phyloP scores from a whole-genome alignment of 1,140 invertebrate genomes.

The Drosophila azteca region DNA sequence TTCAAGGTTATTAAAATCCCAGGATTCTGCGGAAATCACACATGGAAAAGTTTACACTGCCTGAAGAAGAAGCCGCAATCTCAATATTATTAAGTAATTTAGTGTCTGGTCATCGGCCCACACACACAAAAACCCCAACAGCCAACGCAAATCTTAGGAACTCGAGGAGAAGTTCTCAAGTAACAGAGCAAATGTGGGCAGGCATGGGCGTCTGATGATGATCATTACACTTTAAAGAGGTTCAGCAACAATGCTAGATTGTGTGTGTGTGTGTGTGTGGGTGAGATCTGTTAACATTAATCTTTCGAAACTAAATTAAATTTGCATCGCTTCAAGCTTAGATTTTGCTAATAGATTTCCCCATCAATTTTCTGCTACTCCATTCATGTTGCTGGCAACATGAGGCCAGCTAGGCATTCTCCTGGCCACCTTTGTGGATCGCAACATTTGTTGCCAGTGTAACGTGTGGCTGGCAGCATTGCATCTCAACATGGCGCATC shows the following conservation, averaged over 20 bases:
- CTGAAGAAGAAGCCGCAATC: conserved; percentile 20
- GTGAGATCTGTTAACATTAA: conserved; percentile 30
- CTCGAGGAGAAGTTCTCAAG: conserved; percentile 36
- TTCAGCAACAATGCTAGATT: conserved; percentile 7
- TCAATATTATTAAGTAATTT: conserved; percentile 57
- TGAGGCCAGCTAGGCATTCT: conserved; percentile 23
- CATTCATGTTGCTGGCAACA: conserved; percentile 19
- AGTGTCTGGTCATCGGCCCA: conserved; percentile 43
- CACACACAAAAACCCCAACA: conserved; percentile 32
- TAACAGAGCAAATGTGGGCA: conserved; percentile 9
- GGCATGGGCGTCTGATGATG: conserved; percentile 44
- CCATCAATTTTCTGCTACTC: neutral
- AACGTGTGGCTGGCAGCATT: conserved; percentile 48
- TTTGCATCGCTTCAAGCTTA: neutral
- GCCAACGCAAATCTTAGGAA: conserved; percentile 17
- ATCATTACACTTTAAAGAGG: conserved; percentile 9
- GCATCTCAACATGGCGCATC: conserved; percentile 59
- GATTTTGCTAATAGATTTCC: conserved; percentile 3
- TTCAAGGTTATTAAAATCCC: conserved; percentile 17
- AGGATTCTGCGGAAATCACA: conserved; percentile 48
- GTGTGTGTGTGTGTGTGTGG: conserved; percentile 33
- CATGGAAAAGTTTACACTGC: conserved; percentile 14
- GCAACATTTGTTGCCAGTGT: conserved; percentile 61
- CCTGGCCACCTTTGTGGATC: conserved; percentile 37
- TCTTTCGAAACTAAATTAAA: conserved; percentile 25